These are phyloP conservation scores for Phyllotreta striolata DNA, from an alignment of 2,888 invertebrate genomes.

Conservation along the genomic window DNA sequence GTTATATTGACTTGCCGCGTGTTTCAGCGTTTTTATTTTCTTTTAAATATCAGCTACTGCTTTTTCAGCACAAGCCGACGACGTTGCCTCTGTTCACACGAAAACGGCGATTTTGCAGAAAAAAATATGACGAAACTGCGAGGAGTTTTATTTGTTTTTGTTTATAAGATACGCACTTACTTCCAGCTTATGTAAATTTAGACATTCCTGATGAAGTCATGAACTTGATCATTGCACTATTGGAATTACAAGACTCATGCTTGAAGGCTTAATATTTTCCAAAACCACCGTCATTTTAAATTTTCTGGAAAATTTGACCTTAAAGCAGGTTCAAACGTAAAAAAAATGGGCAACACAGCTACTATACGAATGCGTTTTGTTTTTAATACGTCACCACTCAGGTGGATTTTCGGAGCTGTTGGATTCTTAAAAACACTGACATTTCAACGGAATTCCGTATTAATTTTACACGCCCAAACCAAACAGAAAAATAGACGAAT, in stretches of 20 bases:
- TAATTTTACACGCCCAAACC: constrained; percentile 13
- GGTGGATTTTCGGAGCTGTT: constrained; percentile 24
- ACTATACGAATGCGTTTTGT: constrained; percentile 6
- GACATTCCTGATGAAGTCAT: too few relatives aligned
- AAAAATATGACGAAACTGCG: too few relatives aligned
- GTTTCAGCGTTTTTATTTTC: constrained; percentile 37
- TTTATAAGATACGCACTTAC: too few relatives aligned
- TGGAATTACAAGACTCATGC: too few relatives aligned
- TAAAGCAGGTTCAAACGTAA: background rate
- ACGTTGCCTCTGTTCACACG: background rate
- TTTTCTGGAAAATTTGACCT: background rate
- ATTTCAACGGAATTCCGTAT: constrained; percentile 25
- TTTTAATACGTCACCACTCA: constrained; percentile 22
- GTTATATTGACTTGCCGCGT: constrained; percentile 40
- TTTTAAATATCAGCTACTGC: constrained; percentile 40
- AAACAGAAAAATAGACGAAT: constrained; percentile 18
- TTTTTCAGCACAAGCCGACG: constrained; percentile 29
- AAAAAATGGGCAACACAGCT: constrained; percentile 16
- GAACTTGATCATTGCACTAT: too few relatives aligned
- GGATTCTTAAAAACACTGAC: constrained; percentile 24
- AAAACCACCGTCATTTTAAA: background rate
- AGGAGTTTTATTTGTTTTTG: too few relatives aligned
- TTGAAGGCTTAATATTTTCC: background rate
- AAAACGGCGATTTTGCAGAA: too few relatives aligned
- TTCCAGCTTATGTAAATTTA: too few relatives aligned